These are phyloP conservation scores for Pseudolaguvia tuberculata DNA, from an alignment of 2,113 vertebrate species.

Conservation along the genomic window DNA sequence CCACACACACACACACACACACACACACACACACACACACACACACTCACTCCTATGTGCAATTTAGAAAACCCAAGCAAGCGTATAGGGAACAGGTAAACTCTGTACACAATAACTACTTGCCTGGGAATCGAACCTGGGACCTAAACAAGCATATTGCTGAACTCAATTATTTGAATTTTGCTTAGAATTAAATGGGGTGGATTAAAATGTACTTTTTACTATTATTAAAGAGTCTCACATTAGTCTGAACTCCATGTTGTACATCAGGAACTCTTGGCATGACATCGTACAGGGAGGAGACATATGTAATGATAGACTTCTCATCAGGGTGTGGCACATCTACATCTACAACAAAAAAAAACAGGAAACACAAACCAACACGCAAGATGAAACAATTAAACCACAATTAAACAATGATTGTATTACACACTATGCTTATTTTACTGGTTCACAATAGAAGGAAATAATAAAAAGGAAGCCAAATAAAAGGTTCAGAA, in stretches of 20 bases:
- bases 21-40: too few species aligned
- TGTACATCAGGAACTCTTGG: slow-evolving; percentile 83
- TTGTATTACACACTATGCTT: not conserved
- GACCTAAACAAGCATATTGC: not conserved
- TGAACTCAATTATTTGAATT: not conserved
- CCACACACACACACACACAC: too few species aligned
- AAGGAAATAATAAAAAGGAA: too few species aligned
- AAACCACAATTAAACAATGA: not conserved
- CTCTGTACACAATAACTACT: too few species aligned
- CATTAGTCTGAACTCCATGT: slow-evolving; percentile 82
- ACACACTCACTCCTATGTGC: too few species aligned
- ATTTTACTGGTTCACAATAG: not conserved
- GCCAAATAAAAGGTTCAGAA: too few species aligned
- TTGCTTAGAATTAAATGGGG: not conserved
- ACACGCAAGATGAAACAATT: slow-evolving; percentile 6
- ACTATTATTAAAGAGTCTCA: slow-evolving; percentile 62
- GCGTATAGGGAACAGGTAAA: too few species aligned
- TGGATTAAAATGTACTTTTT: not conserved
- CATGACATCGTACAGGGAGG: slow-evolving; percentile 88
- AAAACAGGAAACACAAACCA: slow-evolving; percentile 5
- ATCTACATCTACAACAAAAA: slow-evolving; percentile 63
- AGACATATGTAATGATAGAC: slow-evolving; percentile 75
- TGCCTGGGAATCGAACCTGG: too few species aligned
- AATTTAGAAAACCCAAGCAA: too few species aligned
- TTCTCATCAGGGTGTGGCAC: slow-evolving; percentile 74